A percentile compares a stretch with the other conserved stretches of the same genome.
Evolutionary conservation across 2,113 vertebrate genomes (phyloP).

Genomic region (Corydoras maculifer): DNA sequence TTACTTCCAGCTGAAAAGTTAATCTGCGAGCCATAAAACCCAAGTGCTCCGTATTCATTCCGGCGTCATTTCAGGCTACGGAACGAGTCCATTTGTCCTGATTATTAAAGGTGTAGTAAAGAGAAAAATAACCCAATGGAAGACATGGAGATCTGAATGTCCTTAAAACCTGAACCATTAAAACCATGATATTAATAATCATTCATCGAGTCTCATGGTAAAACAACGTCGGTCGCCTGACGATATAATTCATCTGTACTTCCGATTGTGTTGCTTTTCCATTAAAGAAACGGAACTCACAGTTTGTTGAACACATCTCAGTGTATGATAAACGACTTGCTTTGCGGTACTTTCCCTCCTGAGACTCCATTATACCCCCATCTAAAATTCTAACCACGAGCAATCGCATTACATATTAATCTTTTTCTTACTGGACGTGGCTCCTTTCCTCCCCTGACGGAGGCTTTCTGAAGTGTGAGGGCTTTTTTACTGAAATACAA

Average conservation of each 20-base stretch:
- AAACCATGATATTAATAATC: not conserved
- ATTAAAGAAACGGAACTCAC: not conserved
- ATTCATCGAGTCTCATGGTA: not conserved
- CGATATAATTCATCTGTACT: not conserved
- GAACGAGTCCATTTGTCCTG: not conserved
- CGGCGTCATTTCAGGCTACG: not conserved
- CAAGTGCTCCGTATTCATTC: not conserved
- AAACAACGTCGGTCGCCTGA: not conserved
- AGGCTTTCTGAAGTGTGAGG: no score
- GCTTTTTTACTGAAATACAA: no score
- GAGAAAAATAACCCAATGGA: not conserved
- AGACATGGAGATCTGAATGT: no score
- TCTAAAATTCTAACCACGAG: conserved; percentile 4
- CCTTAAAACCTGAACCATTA: no score
- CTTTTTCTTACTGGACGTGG: not conserved
- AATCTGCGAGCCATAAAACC: not conserved
- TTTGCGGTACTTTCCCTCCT: not conserved
- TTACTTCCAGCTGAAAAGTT: conserved; percentile 20
- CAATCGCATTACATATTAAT: not conserved
- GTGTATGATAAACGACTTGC: not conserved
- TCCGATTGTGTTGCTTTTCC: not conserved
- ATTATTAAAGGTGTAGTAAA: not conserved
- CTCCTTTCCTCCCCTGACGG: no score
- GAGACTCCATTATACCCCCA: not conserved
- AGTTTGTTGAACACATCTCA: not conserved